phyloP scores from a whole-genome alignment of 2,113 vertebrate genomes.

The Corythaeola cristata region DNA sequence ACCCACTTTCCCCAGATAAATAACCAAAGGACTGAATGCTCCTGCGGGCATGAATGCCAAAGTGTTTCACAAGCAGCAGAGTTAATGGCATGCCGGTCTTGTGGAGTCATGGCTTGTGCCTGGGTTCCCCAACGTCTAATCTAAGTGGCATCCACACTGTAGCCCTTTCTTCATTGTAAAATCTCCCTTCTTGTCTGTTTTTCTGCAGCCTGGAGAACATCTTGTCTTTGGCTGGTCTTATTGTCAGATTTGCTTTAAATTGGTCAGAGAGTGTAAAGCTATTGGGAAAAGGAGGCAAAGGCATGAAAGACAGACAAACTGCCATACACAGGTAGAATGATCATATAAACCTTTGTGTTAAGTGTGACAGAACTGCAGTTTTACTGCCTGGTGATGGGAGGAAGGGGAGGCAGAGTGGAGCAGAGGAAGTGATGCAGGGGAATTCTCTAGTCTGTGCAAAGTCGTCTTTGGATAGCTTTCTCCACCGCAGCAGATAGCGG shows the following conservation, averaged over 20 bases:
- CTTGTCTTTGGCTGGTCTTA: neutral
- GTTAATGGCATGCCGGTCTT: neutral
- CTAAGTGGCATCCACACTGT: neutral
- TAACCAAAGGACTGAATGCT: neutral
- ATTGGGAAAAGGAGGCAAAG: neutral
- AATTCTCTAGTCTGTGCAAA: neutral
- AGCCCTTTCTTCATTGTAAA: neutral
- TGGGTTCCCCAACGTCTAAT: neutral
- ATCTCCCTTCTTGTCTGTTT: neutral
- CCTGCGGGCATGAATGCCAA: neutral
- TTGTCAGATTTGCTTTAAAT: neutral
- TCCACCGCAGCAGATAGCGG: neutral
- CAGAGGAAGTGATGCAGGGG: neutral
- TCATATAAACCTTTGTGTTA: neutral
- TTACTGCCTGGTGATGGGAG: neutral
- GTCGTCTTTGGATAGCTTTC: neutral
- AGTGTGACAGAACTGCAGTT: neutral
- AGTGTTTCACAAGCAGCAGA: neutral
- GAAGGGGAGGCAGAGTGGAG: neutral
- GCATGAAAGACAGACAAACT: neutral
- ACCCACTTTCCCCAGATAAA: neutral
- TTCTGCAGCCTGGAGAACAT: neutral
- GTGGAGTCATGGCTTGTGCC: neutral
- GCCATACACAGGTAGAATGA: rapidly evolving
- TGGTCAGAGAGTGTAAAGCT: neutral